Evolutionary conservation across 2,113 vertebrate species (phyloP).

Genomic region (Melanotaenia duboulayi): DNA sequence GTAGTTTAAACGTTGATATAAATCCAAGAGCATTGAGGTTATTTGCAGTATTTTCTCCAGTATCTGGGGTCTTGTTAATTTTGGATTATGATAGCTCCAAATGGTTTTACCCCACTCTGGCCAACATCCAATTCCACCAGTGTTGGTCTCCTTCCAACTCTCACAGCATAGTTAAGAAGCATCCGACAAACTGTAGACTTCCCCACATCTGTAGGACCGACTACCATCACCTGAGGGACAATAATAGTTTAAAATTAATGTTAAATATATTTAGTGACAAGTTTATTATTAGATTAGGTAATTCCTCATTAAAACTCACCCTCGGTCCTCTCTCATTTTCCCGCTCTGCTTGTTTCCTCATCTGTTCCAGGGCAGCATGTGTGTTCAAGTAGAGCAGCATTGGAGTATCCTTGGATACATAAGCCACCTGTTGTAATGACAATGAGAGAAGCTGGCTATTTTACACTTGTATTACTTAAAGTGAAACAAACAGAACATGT

Average conservation of each 20-base stretch:
- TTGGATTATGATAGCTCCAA: background rate
- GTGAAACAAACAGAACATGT: background rate
- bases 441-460: background rate
- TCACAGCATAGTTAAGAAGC: conserved; percentile 93
- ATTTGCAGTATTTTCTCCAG: background rate
- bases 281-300: background rate
- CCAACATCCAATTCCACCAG: conserved; percentile 97
- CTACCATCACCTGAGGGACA: conserved; percentile 90
- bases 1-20: background rate
- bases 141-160: conserved; percentile 95
- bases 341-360: conserved; percentile 94
- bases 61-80: background rate
- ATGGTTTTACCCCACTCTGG: conserved; percentile 87
- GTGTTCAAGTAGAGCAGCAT: conserved; percentile 98
- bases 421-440: conserved; percentile 84
- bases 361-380: conserved; percentile 96
- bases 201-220: conserved; percentile 95
- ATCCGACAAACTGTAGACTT: conserved; percentile 93
- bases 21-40: background rate
- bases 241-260: background rate
- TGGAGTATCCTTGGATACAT: conserved; percentile 95
- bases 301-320: conserved; percentile 53
- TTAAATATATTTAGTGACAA: background rate
- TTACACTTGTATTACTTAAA: background rate
- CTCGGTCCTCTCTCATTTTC: conserved; percentile 95